A percentile compares a stretch with the other conserved stretches of the same genome.
Evolutionary conservation across 2,113 vertebrate species (phyloP).

Genomic region (Pseudopipra pipra): DNA sequence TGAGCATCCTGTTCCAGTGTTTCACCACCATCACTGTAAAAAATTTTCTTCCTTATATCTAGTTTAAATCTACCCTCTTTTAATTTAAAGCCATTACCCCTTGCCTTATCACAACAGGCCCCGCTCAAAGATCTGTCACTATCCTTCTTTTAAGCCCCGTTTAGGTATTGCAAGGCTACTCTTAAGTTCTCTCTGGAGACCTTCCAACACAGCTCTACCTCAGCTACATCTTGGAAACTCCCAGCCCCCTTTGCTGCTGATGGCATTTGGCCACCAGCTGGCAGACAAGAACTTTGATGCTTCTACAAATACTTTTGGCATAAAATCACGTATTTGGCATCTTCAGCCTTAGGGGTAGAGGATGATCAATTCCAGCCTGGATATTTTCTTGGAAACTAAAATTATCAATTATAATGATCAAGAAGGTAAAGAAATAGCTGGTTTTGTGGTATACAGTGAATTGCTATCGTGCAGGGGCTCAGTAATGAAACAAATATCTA

Average conservation of each 20-base stretch:
- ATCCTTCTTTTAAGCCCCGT: not conserved
- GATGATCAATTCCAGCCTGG: not conserved
- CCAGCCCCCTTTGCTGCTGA: not conserved
- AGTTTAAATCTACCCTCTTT: not conserved
- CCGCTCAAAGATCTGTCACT: not conserved
- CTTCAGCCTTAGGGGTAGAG: not conserved
- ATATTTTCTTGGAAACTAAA: not conserved
- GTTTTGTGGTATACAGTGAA: not conserved
- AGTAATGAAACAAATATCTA: not conserved
- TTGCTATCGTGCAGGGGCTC: not conserved
- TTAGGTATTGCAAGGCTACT: not conserved
- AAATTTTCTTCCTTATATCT: not conserved
- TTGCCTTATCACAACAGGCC: not conserved
- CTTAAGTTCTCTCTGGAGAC: not conserved
- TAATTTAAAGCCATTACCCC: not conserved
- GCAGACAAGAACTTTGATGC: not conserved
- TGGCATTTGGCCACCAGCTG: not conserved
- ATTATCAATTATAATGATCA: not conserved
- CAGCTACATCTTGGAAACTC: not conserved
- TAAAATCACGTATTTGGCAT: not conserved
- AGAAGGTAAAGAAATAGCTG: not conserved
- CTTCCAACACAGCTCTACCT: not conserved
- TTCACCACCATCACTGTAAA: not conserved
- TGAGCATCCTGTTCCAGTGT: not conserved
- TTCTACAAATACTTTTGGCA: not conserved